These are phyloP conservation scores for Pomatostomus ruficeps DNA, from an alignment of 2,113 vertebrate genomes.

Conservation along the genomic window DNA sequence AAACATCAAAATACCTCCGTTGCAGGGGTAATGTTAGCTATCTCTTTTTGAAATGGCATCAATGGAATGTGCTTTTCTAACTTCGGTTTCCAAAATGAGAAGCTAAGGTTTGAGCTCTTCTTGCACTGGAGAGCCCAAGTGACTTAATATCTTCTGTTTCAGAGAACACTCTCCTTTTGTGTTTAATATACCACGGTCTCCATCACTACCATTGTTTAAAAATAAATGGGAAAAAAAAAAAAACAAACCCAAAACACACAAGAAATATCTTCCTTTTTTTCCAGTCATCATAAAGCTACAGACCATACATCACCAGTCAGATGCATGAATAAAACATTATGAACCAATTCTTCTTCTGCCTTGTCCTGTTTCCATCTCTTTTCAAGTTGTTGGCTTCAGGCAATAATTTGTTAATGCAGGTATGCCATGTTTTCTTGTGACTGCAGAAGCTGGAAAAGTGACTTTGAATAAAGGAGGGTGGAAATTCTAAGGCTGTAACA, in stretches of 20 bases:
- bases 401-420: background rate
- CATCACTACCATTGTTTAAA: background rate
- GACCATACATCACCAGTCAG: background rate
- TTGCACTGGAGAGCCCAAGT: background rate
- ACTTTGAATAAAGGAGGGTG: background rate
- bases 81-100: background rate
- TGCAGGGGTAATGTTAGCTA: background rate
- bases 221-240: background rate
- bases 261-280: background rate
- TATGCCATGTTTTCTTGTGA: background rate
- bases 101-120: background rate
- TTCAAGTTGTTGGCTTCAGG: conserved; percentile 7
- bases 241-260: background rate
- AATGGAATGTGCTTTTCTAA: background rate
- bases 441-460: background rate
- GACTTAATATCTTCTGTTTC: background rate
- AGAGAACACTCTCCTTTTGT: background rate
- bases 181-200: background rate
- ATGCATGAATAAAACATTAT: conserved; percentile 19
- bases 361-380: background rate
- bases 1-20: background rate
- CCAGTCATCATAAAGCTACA: background rate
- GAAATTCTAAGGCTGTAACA: background rate
- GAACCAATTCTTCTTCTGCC: background rate
- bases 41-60: background rate